Percentiles rank a stretch among this genome's conserved stretches.
These are phyloP conservation scores for Mnemiopsis leidyi DNA, from an alignment of 37 sponge, comb jelly and placozoan genomes.

Conservation along the genomic window DNA sequence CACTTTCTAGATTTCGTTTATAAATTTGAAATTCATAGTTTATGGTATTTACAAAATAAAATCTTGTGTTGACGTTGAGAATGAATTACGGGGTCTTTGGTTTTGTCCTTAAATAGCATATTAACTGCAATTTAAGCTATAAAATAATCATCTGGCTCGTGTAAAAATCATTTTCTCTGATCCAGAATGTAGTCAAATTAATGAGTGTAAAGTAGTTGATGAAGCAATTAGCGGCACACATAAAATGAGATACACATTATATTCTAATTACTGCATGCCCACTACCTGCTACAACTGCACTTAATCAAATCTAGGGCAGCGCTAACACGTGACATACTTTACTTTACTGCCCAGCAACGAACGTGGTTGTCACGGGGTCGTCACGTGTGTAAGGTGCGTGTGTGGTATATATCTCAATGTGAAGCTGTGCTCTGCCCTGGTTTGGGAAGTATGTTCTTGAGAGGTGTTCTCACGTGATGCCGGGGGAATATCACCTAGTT, in stretches of 20 bases:
- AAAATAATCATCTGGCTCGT: too few relatives aligned
- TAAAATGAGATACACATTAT: not conserved
- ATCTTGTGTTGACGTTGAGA: too few relatives aligned
- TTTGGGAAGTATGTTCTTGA: not conserved
- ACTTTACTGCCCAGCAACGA: not conserved
- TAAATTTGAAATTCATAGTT: too few relatives aligned
- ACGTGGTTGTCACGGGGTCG: not conserved
- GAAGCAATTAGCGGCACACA: not conserved
- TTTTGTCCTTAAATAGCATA: too few relatives aligned
- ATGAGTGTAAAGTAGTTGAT: not conserved
- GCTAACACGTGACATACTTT: not conserved
- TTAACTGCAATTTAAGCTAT: too few relatives aligned
- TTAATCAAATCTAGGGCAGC: not conserved
- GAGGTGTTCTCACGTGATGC: not conserved
- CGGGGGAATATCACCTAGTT: not conserved
- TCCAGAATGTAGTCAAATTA: too few relatives aligned
- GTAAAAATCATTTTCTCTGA: too few relatives aligned
- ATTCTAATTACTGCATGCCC: too few relatives aligned
- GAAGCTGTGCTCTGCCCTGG: not conserved
- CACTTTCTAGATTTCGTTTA: too few relatives aligned
- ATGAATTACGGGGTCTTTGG: too few relatives aligned
- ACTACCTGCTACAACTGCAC: not conserved
- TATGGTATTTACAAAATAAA: too few relatives aligned
- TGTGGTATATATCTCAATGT: not conserved
- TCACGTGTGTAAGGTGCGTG: not conserved